Evolutionary conservation across 2,113 vertebrate species (phyloP).

Genomic region (Gymnobelideus leadbeateri): DNA sequence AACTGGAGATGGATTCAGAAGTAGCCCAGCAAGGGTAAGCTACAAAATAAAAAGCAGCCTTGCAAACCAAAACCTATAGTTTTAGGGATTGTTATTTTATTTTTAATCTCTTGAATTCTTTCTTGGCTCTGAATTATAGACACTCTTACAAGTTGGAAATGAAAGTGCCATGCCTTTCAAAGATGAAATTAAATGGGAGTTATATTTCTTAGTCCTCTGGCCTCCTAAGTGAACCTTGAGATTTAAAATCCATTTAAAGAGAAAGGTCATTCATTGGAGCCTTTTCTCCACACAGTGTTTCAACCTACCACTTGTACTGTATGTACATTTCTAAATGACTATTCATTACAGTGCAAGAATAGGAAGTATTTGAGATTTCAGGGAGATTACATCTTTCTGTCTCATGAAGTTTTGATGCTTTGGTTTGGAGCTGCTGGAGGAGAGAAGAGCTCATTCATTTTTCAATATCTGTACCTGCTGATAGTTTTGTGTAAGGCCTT

Average conservation of each 20-base stretch:
- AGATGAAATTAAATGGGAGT: background rate
- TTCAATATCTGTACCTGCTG: background rate
- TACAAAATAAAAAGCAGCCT: background rate
- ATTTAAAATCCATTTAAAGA: constrained; percentile 2
- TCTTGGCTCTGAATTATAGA: background rate
- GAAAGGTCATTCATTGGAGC: background rate
- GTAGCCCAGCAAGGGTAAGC: background rate
- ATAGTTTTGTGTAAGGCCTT: background rate
- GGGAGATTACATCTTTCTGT: background rate
- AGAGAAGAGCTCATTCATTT: constrained; percentile 1
- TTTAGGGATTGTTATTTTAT: background rate
- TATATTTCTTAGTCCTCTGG: background rate
- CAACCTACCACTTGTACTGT: constrained; percentile 20
- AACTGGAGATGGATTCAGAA: background rate
- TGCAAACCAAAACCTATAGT: background rate
- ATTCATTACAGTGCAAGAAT: accelerated
- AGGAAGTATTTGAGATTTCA: background rate
- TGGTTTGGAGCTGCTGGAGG: constrained; percentile 1
- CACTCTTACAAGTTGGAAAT: background rate
- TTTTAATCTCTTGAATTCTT: constrained; percentile 32
- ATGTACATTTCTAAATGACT: background rate
- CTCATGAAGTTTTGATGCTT: background rate
- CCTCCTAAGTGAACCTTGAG: background rate
- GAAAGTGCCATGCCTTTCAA: background rate
- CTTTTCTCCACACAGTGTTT: constrained; percentile 24